Evolutionary conservation across 2,888 invertebrate species (phyloP).

Genomic region (Drosophila anomelani): DNA sequence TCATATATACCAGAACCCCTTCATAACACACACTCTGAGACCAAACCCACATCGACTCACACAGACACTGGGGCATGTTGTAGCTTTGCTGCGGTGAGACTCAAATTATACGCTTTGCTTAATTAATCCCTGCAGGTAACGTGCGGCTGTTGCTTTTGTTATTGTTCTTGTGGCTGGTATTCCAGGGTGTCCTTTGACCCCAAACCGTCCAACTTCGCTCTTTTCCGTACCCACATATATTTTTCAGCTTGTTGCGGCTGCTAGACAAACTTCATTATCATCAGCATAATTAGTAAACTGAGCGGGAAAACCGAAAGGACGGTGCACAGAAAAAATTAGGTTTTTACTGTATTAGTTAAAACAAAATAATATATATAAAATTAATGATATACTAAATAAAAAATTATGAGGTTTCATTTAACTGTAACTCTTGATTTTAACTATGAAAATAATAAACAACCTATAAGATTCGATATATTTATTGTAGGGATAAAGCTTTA

Average conservation of each 20-base stretch:
- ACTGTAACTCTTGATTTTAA: too few relatives aligned
- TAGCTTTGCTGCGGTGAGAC: constrained; percentile 40
- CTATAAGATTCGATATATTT: too few relatives aligned
- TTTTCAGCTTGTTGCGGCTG: constrained; percentile 40
- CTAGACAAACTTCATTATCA: constrained; percentile 57
- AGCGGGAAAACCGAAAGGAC: constrained; percentile 1
- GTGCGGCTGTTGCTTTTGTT: constrained; percentile 30
- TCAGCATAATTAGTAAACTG: constrained; percentile 33
- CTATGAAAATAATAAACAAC: too few relatives aligned
- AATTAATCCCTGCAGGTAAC: constrained; percentile 70
- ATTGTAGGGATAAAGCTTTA: too few relatives aligned
- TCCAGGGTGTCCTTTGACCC: constrained; percentile 35
- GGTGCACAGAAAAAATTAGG: not conserved
- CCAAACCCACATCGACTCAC: constrained; percentile 11
- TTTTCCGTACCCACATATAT: constrained; percentile 25
- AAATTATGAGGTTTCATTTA: too few relatives aligned
- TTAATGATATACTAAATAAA: not conserved
- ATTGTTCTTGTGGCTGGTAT: constrained; percentile 20
- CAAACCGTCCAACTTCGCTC: constrained; percentile 7
- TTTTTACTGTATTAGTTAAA: not conserved
- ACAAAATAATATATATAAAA: not conserved
- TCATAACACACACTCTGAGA: constrained; percentile 1
- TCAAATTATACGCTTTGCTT: constrained; percentile 63
- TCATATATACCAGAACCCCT: not conserved
- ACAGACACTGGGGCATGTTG: constrained; percentile 23